phyloP scores from a whole-genome alignment of 2,888 invertebrate species.

The Pachymerium ferrugineum region DNA sequence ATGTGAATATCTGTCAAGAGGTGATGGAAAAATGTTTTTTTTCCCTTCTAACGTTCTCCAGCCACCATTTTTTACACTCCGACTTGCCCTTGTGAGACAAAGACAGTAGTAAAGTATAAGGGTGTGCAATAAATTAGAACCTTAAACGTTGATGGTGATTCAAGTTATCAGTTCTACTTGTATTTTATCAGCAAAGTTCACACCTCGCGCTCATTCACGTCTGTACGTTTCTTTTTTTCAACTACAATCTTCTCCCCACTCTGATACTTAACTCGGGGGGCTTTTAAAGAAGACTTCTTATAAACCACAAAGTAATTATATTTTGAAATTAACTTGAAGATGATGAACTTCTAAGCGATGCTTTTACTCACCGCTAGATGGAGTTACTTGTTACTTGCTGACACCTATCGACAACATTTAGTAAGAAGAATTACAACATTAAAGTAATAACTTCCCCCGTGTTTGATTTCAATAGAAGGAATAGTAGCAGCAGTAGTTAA shows the following conservation, averaged over 20 bases:
- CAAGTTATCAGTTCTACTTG: conserved; percentile 10
- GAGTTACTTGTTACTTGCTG: too few species aligned
- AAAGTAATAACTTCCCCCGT: too few species aligned
- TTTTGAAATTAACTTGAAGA: too few species aligned
- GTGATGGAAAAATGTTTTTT: conserved; percentile 18
- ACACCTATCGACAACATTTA: too few species aligned
- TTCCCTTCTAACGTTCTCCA: not conserved
- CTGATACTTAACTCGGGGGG: not conserved
- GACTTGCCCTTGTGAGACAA: not conserved
- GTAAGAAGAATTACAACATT: too few species aligned
- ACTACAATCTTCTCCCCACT: not conserved
- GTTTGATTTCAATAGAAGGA: too few species aligned
- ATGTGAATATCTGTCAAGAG: conserved; percentile 10
- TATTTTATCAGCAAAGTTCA: conserved; percentile 12
- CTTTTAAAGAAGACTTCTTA: not conserved
- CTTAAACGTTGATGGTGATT: conserved; percentile 10
- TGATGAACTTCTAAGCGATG: too few species aligned
- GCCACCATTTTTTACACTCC: not conserved
- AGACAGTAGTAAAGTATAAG: not conserved
- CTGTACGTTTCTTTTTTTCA: not conserved
- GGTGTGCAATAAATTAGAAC: conserved; percentile 6
- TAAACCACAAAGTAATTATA: too few species aligned
- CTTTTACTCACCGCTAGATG: too few species aligned
- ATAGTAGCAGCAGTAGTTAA: too few species aligned
- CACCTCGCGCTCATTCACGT: conserved; percentile 1